Evolutionary conservation across 2,888 invertebrate species (phyloP).

Genomic region (Trichopria drosophilae): DNA sequence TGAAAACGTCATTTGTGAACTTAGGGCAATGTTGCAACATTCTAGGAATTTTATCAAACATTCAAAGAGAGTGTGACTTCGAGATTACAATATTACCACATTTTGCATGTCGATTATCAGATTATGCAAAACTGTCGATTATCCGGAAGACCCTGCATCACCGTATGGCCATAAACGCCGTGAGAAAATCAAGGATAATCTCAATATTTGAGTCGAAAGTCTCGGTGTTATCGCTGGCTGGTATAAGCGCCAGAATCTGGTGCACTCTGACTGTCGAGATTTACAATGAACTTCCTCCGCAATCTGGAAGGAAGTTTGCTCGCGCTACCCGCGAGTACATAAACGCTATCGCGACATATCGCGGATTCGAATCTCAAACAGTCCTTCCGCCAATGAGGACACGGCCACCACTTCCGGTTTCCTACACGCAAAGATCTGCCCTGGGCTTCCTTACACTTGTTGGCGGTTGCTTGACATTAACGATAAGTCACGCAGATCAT

Average conservation of each 20-base stretch:
- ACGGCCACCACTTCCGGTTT: conserved; percentile 21
- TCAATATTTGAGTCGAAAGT: conserved; percentile 36
- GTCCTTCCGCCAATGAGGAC: conserved; percentile 43
- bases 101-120: too few species aligned
- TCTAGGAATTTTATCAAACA: too few species aligned
- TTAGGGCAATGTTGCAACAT: too few species aligned
- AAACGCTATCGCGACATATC: conserved; percentile 45
- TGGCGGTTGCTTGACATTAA: too few species aligned
- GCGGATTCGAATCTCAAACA: conserved; percentile 44
- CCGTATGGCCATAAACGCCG: too few species aligned
- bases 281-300: conserved; percentile 56
- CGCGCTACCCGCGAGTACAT: conserved; percentile 43
- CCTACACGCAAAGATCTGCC: conserved; percentile 3
- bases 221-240: conserved; percentile 33
- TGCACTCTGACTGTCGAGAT: conserved; percentile 48
- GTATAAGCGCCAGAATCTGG: conserved; percentile 24
- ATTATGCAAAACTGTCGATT: too few species aligned
- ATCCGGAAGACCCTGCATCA: too few species aligned
- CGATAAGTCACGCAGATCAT: too few species aligned
- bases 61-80: too few species aligned
- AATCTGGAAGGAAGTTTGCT: conserved; percentile 54
- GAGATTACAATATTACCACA: too few species aligned
- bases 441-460: too few species aligned
- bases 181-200: conserved; percentile 29
- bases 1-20: too few species aligned